Evolutionary conservation across 2,888 invertebrate genomes (phyloP).

Genomic region (Chirona hameri): DNA sequence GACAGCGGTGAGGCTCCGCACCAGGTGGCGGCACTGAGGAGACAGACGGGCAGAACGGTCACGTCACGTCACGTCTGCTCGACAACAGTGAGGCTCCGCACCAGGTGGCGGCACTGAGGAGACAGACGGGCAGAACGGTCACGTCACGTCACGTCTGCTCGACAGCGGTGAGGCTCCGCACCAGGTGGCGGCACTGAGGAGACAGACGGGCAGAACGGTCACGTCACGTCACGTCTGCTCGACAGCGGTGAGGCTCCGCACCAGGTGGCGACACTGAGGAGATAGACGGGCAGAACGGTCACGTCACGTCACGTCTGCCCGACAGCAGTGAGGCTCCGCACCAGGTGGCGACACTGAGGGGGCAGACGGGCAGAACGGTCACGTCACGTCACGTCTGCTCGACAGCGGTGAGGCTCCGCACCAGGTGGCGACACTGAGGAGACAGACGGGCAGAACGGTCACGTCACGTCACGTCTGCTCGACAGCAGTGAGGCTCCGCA

Average conservation of each 20-base stretch:
- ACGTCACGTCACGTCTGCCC: too few relatives aligned
- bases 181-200: constrained; percentile 50
- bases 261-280: constrained; percentile 50
- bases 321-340: constrained; percentile 56
- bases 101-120: constrained; percentile 46
- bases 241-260: constrained; percentile 56
- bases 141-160: constrained; percentile 46
- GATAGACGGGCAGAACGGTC: not conserved
- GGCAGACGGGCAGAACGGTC: not conserved
- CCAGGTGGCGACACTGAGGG: constrained; percentile 50
- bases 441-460: not conserved
- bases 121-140: not conserved
- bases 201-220: not conserved
- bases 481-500: constrained; percentile 56
- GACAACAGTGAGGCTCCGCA: constrained; percentile 56
- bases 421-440: constrained; percentile 50
- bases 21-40: constrained; percentile 46
- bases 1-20: constrained; percentile 56
- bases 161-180: constrained; percentile 56
- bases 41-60: not conserved
- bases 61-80: constrained; percentile 46
- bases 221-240: too few relatives aligned
- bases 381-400: too few relatives aligned
- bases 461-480: too few relatives aligned
- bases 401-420: constrained; percentile 56